These are phyloP conservation scores for Diceros bicornis DNA, from an alignment of 2,797 vertebrate species.

Conservation along the genomic window DNA sequence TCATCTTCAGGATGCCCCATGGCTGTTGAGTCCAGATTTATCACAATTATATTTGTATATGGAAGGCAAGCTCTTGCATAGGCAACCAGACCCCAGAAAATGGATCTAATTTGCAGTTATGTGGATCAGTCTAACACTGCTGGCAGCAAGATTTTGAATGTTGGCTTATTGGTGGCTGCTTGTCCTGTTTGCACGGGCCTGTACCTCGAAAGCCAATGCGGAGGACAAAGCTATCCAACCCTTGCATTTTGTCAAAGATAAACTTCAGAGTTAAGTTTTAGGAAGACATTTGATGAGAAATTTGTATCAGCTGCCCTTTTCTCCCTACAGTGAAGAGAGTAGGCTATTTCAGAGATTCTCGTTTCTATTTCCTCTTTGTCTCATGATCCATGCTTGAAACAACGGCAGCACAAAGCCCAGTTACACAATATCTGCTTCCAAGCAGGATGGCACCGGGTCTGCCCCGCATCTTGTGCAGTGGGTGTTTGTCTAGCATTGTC, in stretches of 20 bases:
- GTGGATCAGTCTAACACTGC: not conserved
- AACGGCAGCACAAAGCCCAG: constrained; percentile 74
- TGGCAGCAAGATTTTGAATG: constrained; percentile 8
- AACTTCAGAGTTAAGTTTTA: constrained; percentile 65
- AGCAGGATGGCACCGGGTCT: constrained; percentile 74
- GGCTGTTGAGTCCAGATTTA: constrained; percentile 76
- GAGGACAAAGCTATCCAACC: not conserved
- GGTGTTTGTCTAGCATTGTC: constrained; percentile 87
- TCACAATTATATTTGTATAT: constrained; percentile 77
- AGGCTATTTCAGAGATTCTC: not conserved
- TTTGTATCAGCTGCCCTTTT: not conserved
- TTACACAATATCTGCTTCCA: constrained; percentile 70
- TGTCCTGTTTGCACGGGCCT: not conserved
- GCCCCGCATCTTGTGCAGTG: constrained; percentile 79
- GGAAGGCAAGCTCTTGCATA: constrained; percentile 62
- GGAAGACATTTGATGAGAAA: constrained; percentile 18
- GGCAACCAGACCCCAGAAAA: constrained; percentile 69
- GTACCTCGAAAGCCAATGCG: not conserved
- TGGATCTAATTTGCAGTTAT: constrained; percentile 77
- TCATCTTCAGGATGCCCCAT: constrained; percentile 74
- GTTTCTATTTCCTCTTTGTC: constrained; percentile 72
- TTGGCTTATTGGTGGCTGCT: not conserved
- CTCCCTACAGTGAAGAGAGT: not conserved
- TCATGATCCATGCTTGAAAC: constrained; percentile 18
- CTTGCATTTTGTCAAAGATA: constrained; percentile 37